These are phyloP conservation scores for Rhagium mordax DNA, from an alignment of 2,888 invertebrate species.

Conservation along the genomic window DNA sequence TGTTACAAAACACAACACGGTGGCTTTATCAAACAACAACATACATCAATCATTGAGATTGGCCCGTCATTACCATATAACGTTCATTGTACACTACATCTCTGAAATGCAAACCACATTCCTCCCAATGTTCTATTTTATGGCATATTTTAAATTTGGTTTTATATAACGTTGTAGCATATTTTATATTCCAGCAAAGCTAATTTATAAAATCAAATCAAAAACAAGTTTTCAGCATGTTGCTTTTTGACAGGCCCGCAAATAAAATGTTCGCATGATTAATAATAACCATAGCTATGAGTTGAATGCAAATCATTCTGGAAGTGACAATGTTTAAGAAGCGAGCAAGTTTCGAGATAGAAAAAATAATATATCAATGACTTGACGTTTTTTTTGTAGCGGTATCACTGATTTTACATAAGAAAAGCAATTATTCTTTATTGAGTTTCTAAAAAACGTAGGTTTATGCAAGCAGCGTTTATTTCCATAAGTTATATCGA, in stretches of 20 bases:
- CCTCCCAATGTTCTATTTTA: conserved; percentile 2
- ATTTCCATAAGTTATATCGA: too few species aligned
- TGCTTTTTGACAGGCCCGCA: neutral
- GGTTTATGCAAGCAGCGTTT: too few species aligned
- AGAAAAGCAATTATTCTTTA: too few species aligned
- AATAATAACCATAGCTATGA: neutral
- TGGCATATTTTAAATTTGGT: conserved; percentile 15
- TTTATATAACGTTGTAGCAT: neutral
- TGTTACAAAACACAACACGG: conserved; percentile 66
- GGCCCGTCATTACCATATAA: conserved; percentile 68
- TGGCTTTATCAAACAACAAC: conserved; percentile 68
- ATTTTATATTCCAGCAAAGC: neutral
- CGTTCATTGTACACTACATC: conserved; percentile 38
- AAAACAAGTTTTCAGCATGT: neutral
- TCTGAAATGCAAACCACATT: conserved; percentile 27
- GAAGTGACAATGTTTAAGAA: neutral
- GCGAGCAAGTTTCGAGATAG: too few species aligned
- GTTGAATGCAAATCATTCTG: neutral
- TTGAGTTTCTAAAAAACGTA: too few species aligned
- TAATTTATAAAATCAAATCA: neutral
- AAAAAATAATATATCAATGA: too few species aligned
- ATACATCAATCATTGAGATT: conserved; percentile 69
- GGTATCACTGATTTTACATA: too few species aligned
- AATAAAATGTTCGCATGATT: neutral
- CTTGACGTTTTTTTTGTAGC: too few species aligned